Percentiles rank a stretch among this genome's conserved stretches.
These are phyloP conservation scores for Chloebia gouldiae DNA, from an alignment of 2,113 vertebrate genomes.

Conservation along the genomic window DNA sequence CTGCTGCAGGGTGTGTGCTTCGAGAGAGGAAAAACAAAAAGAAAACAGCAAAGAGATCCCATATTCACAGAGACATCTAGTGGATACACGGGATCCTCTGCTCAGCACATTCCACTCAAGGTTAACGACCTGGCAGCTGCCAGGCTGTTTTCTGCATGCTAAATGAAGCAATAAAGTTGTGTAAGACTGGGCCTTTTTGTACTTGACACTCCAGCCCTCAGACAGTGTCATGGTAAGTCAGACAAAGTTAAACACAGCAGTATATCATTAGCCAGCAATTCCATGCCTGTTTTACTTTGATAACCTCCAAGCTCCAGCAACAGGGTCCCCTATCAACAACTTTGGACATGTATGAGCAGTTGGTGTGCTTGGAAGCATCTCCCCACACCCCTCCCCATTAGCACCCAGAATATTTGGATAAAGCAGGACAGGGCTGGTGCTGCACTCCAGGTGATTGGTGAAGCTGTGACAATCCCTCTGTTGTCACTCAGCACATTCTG, in stretches of 20 bases:
- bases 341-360: not conserved
- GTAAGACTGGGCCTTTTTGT: not conserved
- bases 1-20: not conserved
- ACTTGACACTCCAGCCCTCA: not conserved
- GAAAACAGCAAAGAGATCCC: not conserved
- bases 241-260: not conserved
- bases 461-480: not conserved
- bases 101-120: not conserved
- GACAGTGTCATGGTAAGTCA: not conserved
- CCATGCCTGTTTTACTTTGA: not conserved
- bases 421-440: not conserved
- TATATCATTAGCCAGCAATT: not conserved
- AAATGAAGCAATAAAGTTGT: not conserved
- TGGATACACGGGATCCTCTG: not conserved
- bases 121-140: not conserved
- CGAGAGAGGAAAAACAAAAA: not conserved
- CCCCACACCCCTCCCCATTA: not conserved
- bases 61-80: constrained; percentile 45
- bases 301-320: not conserved
- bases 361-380: not conserved
- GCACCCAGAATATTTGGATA: not conserved
- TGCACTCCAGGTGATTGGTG: not conserved
- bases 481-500: not conserved
- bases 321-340: not conserved
- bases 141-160: not conserved